These are phyloP conservation scores for Neria commutata DNA, from an alignment of 2,888 invertebrate genomes.

Conservation along the genomic window DNA sequence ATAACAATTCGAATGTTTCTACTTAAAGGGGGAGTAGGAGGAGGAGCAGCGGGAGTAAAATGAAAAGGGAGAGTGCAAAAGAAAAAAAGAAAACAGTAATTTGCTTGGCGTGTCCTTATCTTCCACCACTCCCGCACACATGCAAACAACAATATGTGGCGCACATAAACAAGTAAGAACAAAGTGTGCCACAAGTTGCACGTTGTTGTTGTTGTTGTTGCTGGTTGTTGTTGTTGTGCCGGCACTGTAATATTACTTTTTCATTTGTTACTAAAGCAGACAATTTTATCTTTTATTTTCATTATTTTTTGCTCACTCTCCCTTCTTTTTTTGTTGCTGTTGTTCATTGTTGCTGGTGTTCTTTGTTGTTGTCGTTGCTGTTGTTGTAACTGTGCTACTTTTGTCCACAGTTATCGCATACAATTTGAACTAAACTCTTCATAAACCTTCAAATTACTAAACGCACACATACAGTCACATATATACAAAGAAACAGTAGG, in stretches of 20 bases:
- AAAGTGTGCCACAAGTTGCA: conserved; percentile 23
- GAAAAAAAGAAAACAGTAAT: neutral
- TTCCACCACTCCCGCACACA: neutral
- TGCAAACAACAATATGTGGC: conserved; percentile 29
- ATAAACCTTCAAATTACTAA: conserved; percentile 5
- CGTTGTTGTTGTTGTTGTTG: conserved; percentile 7
- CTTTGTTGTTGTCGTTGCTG: too few relatives aligned
- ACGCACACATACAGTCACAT: neutral
- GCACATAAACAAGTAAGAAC: conserved; percentile 20
- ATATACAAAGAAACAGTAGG: neutral
- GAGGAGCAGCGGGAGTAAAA: too few relatives aligned
- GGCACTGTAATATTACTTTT: conserved; percentile 17
- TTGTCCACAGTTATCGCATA: neutral
- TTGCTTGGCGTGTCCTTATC: conserved; percentile 1
- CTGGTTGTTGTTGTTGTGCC: conserved; percentile 2
- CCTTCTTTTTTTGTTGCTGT: neutral
- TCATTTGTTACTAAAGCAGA: conserved; percentile 5
- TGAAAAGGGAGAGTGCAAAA: too few relatives aligned
- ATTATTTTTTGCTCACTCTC: neutral
- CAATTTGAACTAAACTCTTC: conserved; percentile 2
- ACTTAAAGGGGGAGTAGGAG: too few relatives aligned
- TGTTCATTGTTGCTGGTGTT: too few relatives aligned
- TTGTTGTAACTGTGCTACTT: neutral
- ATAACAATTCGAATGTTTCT: neutral
- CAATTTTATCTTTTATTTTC: conserved; percentile 1